Evolutionary conservation across 2,888 invertebrate species (phyloP), one percentile per base, ranked within the genome.

Genomic region (Aporophyla nigra): DNA sequence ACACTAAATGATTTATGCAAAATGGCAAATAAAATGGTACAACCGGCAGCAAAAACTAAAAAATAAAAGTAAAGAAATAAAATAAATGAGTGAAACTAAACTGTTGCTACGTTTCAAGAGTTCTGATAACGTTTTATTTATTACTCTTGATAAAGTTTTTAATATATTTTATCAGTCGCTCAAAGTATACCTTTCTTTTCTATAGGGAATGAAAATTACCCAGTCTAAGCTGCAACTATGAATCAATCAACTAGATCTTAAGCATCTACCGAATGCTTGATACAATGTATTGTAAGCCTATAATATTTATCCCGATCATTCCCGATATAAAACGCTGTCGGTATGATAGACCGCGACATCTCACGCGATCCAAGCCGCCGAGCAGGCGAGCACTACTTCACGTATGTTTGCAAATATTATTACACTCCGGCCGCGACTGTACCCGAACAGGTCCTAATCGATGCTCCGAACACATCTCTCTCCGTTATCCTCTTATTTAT

Each of bases 401-500:
- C 46, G 2, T 14, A 14, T 59, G 58, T 69, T 83, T 71, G 80
- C 70, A 66, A 78, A 80, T 66, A 78, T 78, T 53, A 68, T 46
- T 21, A 69, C 68, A 63, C 27, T 62, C 14, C n/a, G 73, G 40
- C 14, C 21, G 58, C 63, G 70, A 58, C 67, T 74, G 83, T 73
- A 62, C 75, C 14, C 49, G 51, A 59, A 46, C 73, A 58, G 67
- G 63, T 76, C 66, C 68, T 43, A 65, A 61, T 58, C 77, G 67
- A 40, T 54, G 46, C 72, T 40, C 63, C 63, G 2, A 24, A 46
- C 53, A 53, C 70, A 67, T 67, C 33, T 67, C 67, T 86, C 43
- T 70, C 61, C 83, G 56, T 80, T 78, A 87, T 83, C 78, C 71
- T 77, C 59, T 78, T 78, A 83, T 80, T 80, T 76, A 80, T 75